A percentile compares a stretch with the other conserved stretches of the same genome.
phyloP scores from a whole-genome alignment of 2,797 vertebrate genomes.

The Lophotriccus pileatus region DNA sequence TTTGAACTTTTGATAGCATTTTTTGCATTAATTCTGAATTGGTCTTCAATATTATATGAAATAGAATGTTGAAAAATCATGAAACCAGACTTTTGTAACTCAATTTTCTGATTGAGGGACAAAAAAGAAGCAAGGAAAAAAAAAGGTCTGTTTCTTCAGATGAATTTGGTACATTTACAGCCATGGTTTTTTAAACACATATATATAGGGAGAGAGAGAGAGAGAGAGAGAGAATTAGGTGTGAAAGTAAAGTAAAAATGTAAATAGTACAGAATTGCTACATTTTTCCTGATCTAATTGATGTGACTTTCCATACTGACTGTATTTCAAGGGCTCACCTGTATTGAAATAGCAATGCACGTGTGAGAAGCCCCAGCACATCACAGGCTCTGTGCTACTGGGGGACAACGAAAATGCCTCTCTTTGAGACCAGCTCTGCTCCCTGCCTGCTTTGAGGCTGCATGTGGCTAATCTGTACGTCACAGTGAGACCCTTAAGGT shows the following conservation, averaged over 20 bases:
- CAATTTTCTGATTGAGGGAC: not conserved
- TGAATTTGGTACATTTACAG: not conserved
- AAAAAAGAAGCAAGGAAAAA: not conserved
- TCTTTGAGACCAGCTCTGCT: not conserved
- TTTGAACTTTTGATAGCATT: not conserved
- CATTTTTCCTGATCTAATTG: not conserved
- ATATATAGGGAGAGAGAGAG: not conserved
- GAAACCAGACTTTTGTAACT: not conserved
- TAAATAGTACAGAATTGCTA: not conserved
- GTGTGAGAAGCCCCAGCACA: not conserved
- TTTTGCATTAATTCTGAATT: not conserved
- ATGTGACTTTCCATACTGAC: not conserved
- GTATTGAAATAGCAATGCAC: accelerated
- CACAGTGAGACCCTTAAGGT: not conserved
- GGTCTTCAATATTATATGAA: not conserved
- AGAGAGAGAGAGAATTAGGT: not conserved
- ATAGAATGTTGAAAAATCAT: not conserved
- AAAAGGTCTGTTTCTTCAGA: not conserved
- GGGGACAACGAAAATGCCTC: not conserved
- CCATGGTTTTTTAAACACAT: not conserved
- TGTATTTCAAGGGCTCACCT: not conserved
- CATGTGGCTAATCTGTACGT: not conserved
- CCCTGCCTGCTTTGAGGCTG: not conserved
- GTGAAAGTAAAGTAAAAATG: not conserved
- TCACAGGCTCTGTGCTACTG: not conserved